A percentile compares a stretch with the other conserved stretches of the same genome.
These are phyloP conservation scores for Mobula hypostoma DNA, from an alignment of 2,113 vertebrate species.

Conservation along the genomic window DNA sequence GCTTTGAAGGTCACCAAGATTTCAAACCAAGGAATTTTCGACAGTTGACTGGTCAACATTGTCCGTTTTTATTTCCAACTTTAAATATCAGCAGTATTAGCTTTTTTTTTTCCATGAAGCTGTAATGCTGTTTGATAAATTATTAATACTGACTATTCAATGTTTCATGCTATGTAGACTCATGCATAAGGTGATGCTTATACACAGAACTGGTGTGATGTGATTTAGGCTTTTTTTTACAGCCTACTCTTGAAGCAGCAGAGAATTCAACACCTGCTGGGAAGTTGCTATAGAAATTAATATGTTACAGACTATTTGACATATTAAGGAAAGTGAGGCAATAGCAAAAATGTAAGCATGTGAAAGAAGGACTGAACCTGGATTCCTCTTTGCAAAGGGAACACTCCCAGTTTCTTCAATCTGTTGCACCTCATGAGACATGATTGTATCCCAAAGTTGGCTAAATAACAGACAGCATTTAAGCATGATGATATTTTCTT, in stretches of 20 bases:
- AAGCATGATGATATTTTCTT: too few relatives aligned
- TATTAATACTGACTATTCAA: background rate
- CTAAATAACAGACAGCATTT: too few relatives aligned
- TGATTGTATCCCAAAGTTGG: too few relatives aligned
- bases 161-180: background rate
- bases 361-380: background rate
- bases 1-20: too few relatives aligned
- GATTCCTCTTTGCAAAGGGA: too few relatives aligned
- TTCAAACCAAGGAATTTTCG: background rate
- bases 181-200: background rate
- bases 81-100: slow-evolving; percentile 2
- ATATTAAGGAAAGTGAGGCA: background rate
- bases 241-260: background rate
- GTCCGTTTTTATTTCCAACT: background rate
- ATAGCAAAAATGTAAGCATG: background rate
- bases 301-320: background rate
- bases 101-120: background rate
- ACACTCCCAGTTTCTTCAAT: too few relatives aligned
- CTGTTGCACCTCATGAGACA: too few relatives aligned
- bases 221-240: background rate
- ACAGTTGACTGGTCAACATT: background rate
- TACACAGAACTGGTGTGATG: background rate
- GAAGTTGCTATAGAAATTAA: background rate
- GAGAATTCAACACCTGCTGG: background rate
- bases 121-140: slow-evolving; percentile 6